These are phyloP conservation scores for Phoenicopterus ruber DNA, from an alignment of 2,113 vertebrate species.

Conservation along the genomic window DNA sequence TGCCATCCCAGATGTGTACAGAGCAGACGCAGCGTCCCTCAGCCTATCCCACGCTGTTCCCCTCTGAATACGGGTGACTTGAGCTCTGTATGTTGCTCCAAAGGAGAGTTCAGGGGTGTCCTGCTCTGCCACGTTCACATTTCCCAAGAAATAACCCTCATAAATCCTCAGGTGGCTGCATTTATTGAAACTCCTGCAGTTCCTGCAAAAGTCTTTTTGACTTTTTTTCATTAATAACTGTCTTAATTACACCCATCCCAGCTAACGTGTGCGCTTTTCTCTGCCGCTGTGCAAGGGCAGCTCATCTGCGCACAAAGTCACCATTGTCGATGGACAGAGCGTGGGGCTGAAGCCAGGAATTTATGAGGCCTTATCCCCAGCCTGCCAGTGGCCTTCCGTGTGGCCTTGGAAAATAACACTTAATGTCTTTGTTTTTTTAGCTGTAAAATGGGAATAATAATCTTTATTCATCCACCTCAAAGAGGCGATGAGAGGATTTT, in stretches of 20 bases:
- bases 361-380: not conserved
- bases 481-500: constrained; percentile 56
- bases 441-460: constrained; percentile 48
- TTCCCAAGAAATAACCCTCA: not conserved
- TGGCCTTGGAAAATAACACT: constrained; percentile 31
- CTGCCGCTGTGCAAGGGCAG: not conserved
- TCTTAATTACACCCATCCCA: not conserved
- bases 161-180: not conserved
- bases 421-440: not conserved
- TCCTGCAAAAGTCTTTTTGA: not conserved
- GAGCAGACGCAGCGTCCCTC: not conserved
- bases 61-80: not conserved
- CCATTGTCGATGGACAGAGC: not conserved
- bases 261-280: not conserved
- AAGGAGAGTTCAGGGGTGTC: not conserved
- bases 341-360: constrained; percentile 43
- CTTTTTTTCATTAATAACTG: not conserved
- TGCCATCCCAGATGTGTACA: not conserved
- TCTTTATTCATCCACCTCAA: constrained; percentile 57
- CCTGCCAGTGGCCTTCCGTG: not conserved
- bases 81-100: not conserved
- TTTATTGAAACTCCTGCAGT: not conserved
- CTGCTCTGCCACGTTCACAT: not conserved
- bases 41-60: not conserved
- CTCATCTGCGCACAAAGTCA: constrained; percentile 47